phyloP scores from a whole-genome alignment of 1,140 invertebrate species.

The Drosophila arawakana region DNA sequence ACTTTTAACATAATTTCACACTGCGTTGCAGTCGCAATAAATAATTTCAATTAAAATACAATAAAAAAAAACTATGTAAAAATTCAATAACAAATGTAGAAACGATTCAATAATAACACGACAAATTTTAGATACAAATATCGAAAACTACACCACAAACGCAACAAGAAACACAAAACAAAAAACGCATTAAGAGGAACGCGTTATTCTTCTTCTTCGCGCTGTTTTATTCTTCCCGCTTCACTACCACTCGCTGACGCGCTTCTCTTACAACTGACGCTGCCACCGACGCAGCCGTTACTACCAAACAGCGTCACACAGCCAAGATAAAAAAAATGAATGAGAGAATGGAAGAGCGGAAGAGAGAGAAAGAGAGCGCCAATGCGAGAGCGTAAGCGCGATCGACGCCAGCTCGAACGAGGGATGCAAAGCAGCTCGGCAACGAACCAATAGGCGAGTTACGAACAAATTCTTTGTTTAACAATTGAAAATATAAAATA shows the following conservation, averaged over 20 bases:
- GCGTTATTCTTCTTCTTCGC: slow-evolving; percentile 7
- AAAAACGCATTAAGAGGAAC: slow-evolving; percentile 33
- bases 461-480: neutral
- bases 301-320: slow-evolving; percentile 31
- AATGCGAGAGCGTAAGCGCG: slow-evolving; percentile 10
- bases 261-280: slow-evolving; percentile 53
- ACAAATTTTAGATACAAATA: slow-evolving; percentile 13
- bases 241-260: slow-evolving; percentile 43
- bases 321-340: slow-evolving; percentile 39
- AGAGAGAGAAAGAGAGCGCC: slow-evolving; percentile 7
- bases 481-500: neutral
- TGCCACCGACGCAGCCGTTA: slow-evolving; percentile 42
- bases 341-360: slow-evolving; percentile 13
- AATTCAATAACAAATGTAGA: slow-evolving; percentile 18
- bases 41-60: slow-evolving; percentile 14
- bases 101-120: slow-evolving; percentile 2
- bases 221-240: slow-evolving; percentile 41
- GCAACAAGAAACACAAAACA: slow-evolving; percentile 36
- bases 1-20: slow-evolving; percentile 10
- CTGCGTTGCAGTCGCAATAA: neutral
- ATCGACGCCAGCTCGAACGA: slow-evolving; percentile 22
- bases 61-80: slow-evolving; percentile 5
- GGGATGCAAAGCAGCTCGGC: slow-evolving; percentile 29
- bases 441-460: neutral
- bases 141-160: slow-evolving; percentile 41